Conservation (phyloP, 2,888 invertebrate genomes). For the Amiota minor region DNA sequence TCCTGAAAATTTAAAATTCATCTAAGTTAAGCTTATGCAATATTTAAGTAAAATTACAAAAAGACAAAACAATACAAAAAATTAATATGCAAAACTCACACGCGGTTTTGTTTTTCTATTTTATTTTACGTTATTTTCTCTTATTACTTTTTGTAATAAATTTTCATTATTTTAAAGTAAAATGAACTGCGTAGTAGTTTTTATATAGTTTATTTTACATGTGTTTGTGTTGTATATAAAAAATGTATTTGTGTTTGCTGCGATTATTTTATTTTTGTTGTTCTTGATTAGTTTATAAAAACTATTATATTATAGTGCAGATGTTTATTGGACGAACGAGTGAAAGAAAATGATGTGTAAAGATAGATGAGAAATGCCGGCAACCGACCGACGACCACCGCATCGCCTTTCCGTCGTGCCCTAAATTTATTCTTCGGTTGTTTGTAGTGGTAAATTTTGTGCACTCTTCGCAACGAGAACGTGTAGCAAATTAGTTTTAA, state of each 20-base stretch:
- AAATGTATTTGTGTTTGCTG: not conserved
- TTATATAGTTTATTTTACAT: not conserved
- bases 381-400: not conserved
- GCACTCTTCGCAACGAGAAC: too few relatives aligned
- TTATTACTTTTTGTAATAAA: not conserved
- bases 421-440: too few relatives aligned
- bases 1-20: not conserved
- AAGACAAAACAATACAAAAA: not conserved
- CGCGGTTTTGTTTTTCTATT: not conserved
- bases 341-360: not conserved
- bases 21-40: constrained; percentile 2
- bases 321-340: constrained; percentile 16
- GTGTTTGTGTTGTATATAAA: too few relatives aligned
- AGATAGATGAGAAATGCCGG: not conserved
- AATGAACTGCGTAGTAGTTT: constrained; percentile 25
- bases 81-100: not conserved
- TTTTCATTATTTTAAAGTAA: not conserved
- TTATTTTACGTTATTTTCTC: not conserved
- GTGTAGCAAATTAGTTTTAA: too few relatives aligned
- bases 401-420: too few relatives aligned
- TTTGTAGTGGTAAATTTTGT: too few relatives aligned
- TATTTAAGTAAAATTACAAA: constrained; percentile 5
- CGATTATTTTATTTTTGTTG: not conserved
- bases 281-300: too few relatives aligned
- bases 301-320: too few relatives aligned